Evolutionary conservation across 1,140 invertebrate species (phyloP).

Genomic region (Drusus annulatus): DNA sequence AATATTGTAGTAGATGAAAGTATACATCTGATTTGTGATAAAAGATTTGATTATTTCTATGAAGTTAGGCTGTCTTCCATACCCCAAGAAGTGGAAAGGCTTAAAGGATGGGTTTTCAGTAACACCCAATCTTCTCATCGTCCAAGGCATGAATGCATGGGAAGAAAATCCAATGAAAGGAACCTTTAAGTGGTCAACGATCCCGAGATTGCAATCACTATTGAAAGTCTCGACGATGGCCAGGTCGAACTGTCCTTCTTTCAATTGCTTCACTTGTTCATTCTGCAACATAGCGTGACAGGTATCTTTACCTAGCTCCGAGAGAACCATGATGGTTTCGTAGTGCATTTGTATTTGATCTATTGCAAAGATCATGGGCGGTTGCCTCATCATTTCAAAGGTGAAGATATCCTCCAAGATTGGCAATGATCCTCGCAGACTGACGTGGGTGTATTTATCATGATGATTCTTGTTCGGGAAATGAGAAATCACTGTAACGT

Average conservation of each 20-base stretch:
- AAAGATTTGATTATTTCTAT: slow-evolving; percentile 57
- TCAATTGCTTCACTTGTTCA: slow-evolving; percentile 66
- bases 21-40: background rate
- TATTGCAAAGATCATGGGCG: slow-evolving; percentile 19
- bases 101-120: slow-evolving; percentile 59
- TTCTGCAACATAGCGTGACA: slow-evolving; percentile 67
- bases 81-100: slow-evolving; percentile 46
- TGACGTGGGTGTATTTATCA: slow-evolving; percentile 74
- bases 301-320: slow-evolving; percentile 2
- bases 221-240: slow-evolving; percentile 57
- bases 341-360: slow-evolving; percentile 30
- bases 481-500: slow-evolving; percentile 78
- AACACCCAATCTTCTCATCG: slow-evolving; percentile 54
- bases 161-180: slow-evolving; percentile 59
- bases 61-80: slow-evolving; percentile 49
- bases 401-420: slow-evolving; percentile 41
- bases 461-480: slow-evolving; percentile 71
- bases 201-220: slow-evolving; percentile 60
- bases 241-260: slow-evolving; percentile 63
- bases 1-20: slow-evolving; percentile 48
- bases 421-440: slow-evolving; percentile 63
- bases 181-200: slow-evolving; percentile 56
- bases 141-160: slow-evolving; percentile 57
- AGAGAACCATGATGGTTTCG: slow-evolving; percentile 17
- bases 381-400: slow-evolving; percentile 55